Conservation (phyloP, 2,888 invertebrate genomes). For the Harpalus rufipes region DNA sequence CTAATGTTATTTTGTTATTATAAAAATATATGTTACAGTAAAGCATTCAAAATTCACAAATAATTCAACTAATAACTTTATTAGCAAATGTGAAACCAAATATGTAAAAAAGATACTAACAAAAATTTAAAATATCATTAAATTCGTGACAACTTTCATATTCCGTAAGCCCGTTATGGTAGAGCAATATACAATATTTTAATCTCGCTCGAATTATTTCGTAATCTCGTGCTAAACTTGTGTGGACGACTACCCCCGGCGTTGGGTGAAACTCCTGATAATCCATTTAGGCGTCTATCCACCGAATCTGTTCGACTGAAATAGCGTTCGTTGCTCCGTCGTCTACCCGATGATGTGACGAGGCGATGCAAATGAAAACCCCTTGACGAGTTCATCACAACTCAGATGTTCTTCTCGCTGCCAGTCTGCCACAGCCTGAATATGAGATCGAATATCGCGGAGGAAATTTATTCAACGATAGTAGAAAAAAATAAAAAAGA, state of each 20-base stretch:
- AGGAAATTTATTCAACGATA: too few relatives aligned
- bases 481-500: too few relatives aligned
- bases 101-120: too few relatives aligned
- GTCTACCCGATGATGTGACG: constrained; percentile 20
- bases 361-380: constrained; percentile 51
- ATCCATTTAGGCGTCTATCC: constrained; percentile 27
- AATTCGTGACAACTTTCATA: background rate
- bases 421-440: too few relatives aligned
- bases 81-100: too few relatives aligned
- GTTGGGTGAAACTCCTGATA: constrained; percentile 21
- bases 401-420: constrained; percentile 19
- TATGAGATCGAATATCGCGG: too few relatives aligned
- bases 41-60: too few relatives aligned
- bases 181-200: background rate
- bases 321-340: constrained; percentile 23
- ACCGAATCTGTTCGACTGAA: background rate
- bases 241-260: background rate
- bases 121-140: too few relatives aligned
- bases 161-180: background rate
- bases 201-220: background rate
- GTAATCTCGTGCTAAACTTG: background rate
- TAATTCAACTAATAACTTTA: too few relatives aligned
- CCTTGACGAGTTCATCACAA: constrained; percentile 51
- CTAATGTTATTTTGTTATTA: too few relatives aligned
- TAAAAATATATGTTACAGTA: too few relatives aligned